Percentiles rank a stretch among this genome's conserved stretches.
Evolutionary conservation across 1,140 invertebrate genomes (phyloP).

Genomic region (Cardiocondyla obscurior): DNA sequence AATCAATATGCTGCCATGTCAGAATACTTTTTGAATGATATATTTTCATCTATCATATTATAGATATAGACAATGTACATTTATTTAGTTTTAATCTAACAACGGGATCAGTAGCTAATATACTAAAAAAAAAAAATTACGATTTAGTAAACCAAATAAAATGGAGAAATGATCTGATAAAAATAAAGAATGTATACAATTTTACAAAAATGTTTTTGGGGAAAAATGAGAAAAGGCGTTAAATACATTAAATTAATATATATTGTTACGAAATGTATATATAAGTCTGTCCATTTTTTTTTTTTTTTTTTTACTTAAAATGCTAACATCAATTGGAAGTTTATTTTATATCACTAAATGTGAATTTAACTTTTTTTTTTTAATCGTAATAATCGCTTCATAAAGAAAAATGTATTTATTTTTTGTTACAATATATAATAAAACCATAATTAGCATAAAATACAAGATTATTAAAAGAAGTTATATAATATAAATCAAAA

Average conservation of each 20-base stretch:
- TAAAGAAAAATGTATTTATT: conserved; percentile 27
- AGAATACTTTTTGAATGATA: conserved; percentile 9
- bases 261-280: conserved; percentile 38
- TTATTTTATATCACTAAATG: conserved; percentile 36
- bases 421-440: conserved; percentile 7
- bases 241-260: conserved; percentile 36
- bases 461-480: neutral
- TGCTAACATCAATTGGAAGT: conserved; percentile 25
- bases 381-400: neutral
- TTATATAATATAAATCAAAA: conserved; percentile 2
- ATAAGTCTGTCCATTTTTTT: conserved; percentile 47
- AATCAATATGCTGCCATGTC: conserved; percentile 45
- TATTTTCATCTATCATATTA: neutral
- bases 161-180: neutral
- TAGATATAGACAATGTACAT: conserved; percentile 13
- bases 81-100: conserved; percentile 25
- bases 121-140: neutral
- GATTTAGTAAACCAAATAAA: neutral
- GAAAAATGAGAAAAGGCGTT: conserved; percentile 15
- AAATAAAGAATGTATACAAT: neutral
- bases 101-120: neutral
- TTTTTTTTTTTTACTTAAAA: conserved; percentile 30
- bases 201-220: neutral
- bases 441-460: conserved; percentile 16
- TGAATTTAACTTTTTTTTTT: conserved; percentile 2